These are phyloP conservation scores for Acromyrmex charruanus DNA, from an alignment of 1,140 invertebrate species.

Conservation along the genomic window DNA sequence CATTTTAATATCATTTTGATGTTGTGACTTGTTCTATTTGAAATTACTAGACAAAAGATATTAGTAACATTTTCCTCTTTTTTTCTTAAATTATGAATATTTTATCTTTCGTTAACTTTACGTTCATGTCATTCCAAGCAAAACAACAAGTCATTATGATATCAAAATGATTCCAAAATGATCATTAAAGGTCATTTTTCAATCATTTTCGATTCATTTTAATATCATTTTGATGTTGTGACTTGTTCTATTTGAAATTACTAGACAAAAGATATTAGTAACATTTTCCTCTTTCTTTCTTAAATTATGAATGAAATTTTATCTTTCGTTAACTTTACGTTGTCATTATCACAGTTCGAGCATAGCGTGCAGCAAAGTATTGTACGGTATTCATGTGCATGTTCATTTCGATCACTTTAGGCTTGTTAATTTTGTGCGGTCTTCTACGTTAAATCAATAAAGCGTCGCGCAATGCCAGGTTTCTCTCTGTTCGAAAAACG, in stretches of 20 bases:
- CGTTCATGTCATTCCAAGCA: background rate
- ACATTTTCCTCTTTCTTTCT: background rate
- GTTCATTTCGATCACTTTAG: background rate
- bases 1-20: too few species aligned
- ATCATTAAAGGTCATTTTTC: too few species aligned
- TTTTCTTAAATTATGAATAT: too few species aligned
- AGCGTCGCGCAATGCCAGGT: background rate
- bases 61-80: too few species aligned
- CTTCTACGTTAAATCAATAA: constrained; percentile 30
- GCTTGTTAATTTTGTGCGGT: background rate
- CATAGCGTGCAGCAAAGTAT: too few species aligned
- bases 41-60: background rate
- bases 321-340: background rate
- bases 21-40: too few species aligned
- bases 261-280: background rate
- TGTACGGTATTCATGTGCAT: background rate
- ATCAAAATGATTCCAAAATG: too few species aligned
- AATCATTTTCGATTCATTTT: too few species aligned
- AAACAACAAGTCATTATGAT: too few species aligned
- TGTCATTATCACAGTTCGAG: background rate
- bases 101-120: background rate
- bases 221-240: too few species aligned
- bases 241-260: too few species aligned
- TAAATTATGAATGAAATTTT: background rate
- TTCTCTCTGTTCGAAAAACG: background rate